Evolutionary conservation across 2,113 vertebrate species (phyloP).

Genomic region (Ascaphus truei): DNA sequence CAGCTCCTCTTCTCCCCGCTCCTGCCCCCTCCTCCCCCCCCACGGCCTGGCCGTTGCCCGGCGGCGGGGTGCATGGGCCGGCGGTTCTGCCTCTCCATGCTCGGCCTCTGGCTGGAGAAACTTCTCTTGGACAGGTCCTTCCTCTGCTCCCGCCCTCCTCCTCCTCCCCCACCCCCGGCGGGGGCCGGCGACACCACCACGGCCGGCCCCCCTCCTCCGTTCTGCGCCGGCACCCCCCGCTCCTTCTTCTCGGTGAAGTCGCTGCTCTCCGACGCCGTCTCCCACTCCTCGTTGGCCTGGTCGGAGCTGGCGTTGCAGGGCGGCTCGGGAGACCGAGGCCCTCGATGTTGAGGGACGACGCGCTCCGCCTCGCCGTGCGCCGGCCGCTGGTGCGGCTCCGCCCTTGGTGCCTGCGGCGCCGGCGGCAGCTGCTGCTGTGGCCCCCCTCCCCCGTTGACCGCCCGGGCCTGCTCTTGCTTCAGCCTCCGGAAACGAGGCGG

Average conservation of each 20-base stretch:
- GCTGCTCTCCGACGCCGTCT: conserved; percentile 88
- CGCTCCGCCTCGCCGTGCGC: conserved; percentile 18
- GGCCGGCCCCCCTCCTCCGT: conserved; percentile 48
- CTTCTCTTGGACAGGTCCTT: conserved; percentile 75
- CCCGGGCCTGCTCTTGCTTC: conserved; percentile 83
- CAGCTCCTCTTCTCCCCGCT: conserved; percentile 74
- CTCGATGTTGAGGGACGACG: conserved; percentile 39
- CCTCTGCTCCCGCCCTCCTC: conserved; percentile 58
- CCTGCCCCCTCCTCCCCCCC: conserved; percentile 40
- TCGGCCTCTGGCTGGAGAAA: conserved; percentile 86
- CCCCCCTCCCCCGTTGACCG: conserved; percentile 71
- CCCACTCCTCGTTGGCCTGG: conserved; percentile 93
- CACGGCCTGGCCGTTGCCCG: conserved; percentile 50
- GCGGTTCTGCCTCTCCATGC: conserved; percentile 86
- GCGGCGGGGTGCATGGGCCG: conserved; percentile 66
- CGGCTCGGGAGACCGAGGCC: conserved; percentile 84
- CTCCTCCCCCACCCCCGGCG: conserved; percentile 55
- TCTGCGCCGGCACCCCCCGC: conserved; percentile 66
- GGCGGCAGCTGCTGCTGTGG: conserved; percentile 7
- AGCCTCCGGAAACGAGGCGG: conserved; percentile 85
- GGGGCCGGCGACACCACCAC: no score
- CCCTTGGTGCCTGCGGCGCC: conserved; percentile 11
- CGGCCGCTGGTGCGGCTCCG: conserved; percentile 10
- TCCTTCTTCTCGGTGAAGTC: conserved; percentile 87
- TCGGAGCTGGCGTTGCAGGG: conserved; percentile 88